phyloP scores from a whole-genome alignment of 1,140 invertebrate genomes.

The Lucilia sericata region DNA sequence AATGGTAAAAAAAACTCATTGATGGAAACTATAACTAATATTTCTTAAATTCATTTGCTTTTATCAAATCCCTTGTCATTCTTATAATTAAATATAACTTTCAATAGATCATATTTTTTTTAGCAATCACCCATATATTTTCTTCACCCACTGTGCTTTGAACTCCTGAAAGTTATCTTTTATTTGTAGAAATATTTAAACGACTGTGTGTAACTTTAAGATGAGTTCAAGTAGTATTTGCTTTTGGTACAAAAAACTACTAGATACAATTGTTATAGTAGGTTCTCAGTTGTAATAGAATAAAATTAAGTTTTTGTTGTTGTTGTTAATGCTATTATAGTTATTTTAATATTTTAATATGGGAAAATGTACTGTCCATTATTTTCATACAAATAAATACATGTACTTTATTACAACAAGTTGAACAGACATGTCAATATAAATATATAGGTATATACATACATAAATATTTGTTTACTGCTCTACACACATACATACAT shows the following conservation, averaged over 20 bases:
- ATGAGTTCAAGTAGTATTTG: constrained; percentile 34
- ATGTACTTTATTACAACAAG: not conserved
- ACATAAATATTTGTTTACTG: no score
- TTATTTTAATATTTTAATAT: constrained; percentile 24
- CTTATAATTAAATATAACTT: no score
- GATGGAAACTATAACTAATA: no score
- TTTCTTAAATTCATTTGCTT: no score
- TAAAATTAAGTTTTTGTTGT: constrained; percentile 18
- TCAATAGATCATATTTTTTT: no score
- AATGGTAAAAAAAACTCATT: no score
- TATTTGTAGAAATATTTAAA: not conserved
- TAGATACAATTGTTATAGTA: not conserved
- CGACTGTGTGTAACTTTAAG: not conserved
- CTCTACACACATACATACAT: no score
- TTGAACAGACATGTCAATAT: constrained; percentile 21
- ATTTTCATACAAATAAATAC: not conserved
- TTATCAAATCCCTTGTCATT: no score
- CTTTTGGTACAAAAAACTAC: not conserved
- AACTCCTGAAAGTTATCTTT: not conserved
- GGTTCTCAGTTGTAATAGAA: constrained; percentile 20
- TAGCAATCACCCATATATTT: not conserved
- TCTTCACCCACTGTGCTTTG: not conserved
- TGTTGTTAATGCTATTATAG: not conserved
- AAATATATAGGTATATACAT: no score
- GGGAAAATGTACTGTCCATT: not conserved